A percentile compares a stretch with the other conserved stretches of the same genome.
Conservation (phyloP, 2,797 vertebrate genomes). For the Crocodylus rhombifer region DNA sequence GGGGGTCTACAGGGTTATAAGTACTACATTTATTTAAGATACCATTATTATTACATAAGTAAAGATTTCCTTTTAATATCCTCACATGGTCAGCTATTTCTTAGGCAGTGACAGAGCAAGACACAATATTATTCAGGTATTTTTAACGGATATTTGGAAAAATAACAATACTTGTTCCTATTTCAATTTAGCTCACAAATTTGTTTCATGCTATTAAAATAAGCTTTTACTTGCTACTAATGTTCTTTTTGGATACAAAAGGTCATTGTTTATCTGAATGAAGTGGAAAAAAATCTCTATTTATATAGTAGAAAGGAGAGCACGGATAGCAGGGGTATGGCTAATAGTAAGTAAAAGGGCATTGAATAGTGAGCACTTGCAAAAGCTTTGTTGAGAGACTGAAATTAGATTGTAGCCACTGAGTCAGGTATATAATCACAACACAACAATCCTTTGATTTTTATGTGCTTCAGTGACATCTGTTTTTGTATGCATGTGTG, state of each 20-base stretch:
- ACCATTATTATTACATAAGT: not conserved
- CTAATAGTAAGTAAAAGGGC: not conserved
- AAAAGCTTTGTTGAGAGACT: conserved; percentile 6
- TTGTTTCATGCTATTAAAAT: not conserved
- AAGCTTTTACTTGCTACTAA: not conserved
- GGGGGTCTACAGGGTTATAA: accelerated
- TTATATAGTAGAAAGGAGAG: conserved; percentile 1
- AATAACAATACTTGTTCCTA: not conserved
- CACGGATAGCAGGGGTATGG: not conserved
- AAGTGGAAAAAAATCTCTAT: not conserved
- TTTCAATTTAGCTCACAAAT: not conserved
- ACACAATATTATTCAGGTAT: not conserved
- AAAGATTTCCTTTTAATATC: not conserved
- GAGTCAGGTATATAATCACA: not conserved
- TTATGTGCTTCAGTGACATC: not conserved
- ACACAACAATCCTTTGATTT: not conserved
- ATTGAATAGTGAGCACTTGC: not conserved
- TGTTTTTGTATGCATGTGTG: not conserved
- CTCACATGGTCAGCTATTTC: not conserved
- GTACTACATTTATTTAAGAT: not conserved
- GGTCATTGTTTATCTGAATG: not conserved
- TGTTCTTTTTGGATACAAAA: conserved; percentile 3
- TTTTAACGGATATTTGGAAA: not conserved
- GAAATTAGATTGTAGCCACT: not conserved
- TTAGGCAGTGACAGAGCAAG: not conserved